Evolutionary conservation across 2,113 vertebrate genomes (phyloP).

Genomic region (Lasiurus cinereus): DNA sequence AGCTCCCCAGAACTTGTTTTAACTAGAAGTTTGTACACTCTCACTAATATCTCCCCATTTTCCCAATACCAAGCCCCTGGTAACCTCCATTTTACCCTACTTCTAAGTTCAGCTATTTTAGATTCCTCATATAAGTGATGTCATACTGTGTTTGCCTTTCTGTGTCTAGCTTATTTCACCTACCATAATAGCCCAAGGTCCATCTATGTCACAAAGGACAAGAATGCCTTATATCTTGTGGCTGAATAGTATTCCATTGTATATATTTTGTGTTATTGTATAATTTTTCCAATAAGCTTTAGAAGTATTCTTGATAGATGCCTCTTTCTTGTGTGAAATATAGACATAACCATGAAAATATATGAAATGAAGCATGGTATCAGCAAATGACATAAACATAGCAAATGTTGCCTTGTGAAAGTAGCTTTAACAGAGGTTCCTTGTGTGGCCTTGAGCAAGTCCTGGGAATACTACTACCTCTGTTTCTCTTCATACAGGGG

Average conservation of each 20-base stretch:
- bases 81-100: background rate
- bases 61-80: background rate
- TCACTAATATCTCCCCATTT: background rate
- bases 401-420: constrained; percentile 55
- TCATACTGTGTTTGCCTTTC: background rate
- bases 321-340: constrained; percentile 40
- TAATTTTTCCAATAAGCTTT: constrained; percentile 49
- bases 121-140: background rate
- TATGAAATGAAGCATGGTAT: constrained; percentile 8
- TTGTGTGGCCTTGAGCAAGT: constrained; percentile 54
- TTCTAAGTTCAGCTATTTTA: background rate
- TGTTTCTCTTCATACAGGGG: constrained; percentile 57
- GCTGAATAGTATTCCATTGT: constrained; percentile 10
- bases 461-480: background rate
- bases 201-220: background rate
- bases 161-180: background rate
- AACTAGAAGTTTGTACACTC: background rate
- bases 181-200: background rate
- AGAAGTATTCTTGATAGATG: constrained; percentile 39
- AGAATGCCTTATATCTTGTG: constrained; percentile 3
- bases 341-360: constrained; percentile 32
- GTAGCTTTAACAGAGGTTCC: constrained; percentile 14
- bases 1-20: background rate
- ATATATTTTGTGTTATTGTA: background rate
- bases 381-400: constrained; percentile 21